A percentile compares a stretch with the other conserved stretches of the same genome.
Evolutionary conservation across 2,113 vertebrate species (phyloP).

Genomic region (Trachemys scripta): DNA sequence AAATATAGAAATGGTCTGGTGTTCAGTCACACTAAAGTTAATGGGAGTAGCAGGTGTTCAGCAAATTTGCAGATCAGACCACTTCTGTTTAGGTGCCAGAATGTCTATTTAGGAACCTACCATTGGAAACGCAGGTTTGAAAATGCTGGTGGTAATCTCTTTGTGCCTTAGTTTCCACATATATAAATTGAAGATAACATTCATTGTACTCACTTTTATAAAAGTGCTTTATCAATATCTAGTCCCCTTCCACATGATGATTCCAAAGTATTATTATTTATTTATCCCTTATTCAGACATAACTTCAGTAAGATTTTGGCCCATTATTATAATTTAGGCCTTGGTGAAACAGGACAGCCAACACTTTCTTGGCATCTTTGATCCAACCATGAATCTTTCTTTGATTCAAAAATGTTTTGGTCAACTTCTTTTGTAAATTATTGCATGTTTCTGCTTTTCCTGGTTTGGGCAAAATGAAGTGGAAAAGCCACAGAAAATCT

Average conservation of each 20-base stretch:
- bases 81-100: constrained; percentile 4
- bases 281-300: constrained; percentile 56
- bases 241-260: not conserved
- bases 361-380: constrained; percentile 49
- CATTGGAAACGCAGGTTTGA: constrained; percentile 38
- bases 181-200: too few species aligned
- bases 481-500: constrained; percentile 72
- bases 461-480: constrained; percentile 68
- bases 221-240: too few species aligned
- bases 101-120: constrained; percentile 59
- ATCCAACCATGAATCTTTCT: constrained; percentile 66
- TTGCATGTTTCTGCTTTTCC: constrained; percentile 59
- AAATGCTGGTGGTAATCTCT: constrained; percentile 23
- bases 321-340: constrained; percentile 47
- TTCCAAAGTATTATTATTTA: constrained; percentile 47
- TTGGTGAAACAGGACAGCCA: constrained; percentile 64
- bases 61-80: not conserved
- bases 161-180: constrained; percentile 34
- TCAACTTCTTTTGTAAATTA: constrained; percentile 40
- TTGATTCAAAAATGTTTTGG: constrained; percentile 65
- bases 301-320: constrained; percentile 14
- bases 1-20: not conserved
- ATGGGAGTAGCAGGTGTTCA: constrained; percentile 61
- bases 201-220: too few species aligned
- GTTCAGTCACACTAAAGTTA: constrained; percentile 27